Evolutionary conservation across 2,113 vertebrate genomes (phyloP).

Genomic region (Etia nguti): DNA sequence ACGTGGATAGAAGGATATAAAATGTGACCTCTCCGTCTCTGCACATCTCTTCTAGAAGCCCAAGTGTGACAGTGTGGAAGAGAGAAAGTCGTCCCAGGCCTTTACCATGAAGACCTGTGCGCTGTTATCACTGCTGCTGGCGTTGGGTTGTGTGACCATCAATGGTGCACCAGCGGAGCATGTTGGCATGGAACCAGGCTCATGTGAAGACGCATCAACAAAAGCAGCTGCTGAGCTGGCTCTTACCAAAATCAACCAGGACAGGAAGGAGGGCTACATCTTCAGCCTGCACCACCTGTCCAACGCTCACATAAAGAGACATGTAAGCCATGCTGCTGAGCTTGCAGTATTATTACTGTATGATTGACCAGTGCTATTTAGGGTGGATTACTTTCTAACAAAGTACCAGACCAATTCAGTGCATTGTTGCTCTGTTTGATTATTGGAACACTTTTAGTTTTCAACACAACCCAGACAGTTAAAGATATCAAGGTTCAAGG

Average conservation of each 20-base stretch:
- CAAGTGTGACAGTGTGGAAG: not conserved
- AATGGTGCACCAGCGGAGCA: constrained; percentile 5
- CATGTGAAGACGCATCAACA: constrained; percentile 36
- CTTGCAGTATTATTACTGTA: rapidly evolving
- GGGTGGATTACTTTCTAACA: not conserved
- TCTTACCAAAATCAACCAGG: constrained; percentile 69
- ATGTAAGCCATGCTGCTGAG: constrained; percentile 52
- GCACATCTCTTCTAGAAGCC: not conserved
- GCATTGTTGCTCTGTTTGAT: not conserved
- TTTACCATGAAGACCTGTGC: constrained; percentile 53
- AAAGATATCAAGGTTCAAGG: too few relatives aligned
- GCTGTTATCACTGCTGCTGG: constrained; percentile 36
- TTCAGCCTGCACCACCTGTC: constrained; percentile 57
- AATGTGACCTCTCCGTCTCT: not conserved
- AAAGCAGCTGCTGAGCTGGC: constrained; percentile 40
- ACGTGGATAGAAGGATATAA: constrained; percentile 2
- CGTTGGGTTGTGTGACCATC: constrained; percentile 25
- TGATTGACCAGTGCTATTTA: not conserved
- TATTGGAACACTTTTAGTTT: too few relatives aligned
- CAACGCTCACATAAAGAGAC: constrained; percentile 44
- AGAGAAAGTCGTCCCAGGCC: not conserved
- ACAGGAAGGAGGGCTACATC: constrained; percentile 64
- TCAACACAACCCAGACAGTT: too few relatives aligned
- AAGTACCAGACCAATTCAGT: not conserved
- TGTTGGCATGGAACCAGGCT: not conserved